phyloP scores from a whole-genome alignment of 64 coral and sea anemone genomes.

The Dendrophyllia cribrosa region DNA sequence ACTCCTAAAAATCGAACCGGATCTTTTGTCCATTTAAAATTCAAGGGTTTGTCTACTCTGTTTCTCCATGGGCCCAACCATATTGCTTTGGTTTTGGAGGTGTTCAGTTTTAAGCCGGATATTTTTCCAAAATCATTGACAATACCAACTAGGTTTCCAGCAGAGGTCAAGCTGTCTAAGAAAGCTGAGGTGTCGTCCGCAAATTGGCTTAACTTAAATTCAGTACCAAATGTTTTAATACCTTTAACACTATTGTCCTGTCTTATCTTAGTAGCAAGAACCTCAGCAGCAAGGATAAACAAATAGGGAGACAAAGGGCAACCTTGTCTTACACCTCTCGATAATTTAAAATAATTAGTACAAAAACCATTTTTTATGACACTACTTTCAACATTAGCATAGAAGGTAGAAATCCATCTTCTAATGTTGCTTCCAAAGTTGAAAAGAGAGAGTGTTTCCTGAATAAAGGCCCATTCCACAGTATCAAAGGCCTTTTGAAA shows the following conservation, averaged over 20 bases:
- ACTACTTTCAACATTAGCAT: background rate
- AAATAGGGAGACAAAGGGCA: background rate
- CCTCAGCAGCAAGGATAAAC: background rate
- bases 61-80: background rate
- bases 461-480: background rate
- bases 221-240: background rate
- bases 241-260: too few relatives aligned
- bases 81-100: background rate
- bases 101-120: background rate
- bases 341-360: background rate
- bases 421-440: background rate
- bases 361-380: background rate
- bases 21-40: background rate
- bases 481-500: background rate
- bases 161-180: background rate
- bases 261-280: too few relatives aligned
- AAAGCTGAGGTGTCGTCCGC: background rate
- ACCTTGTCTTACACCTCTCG: background rate
- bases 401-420: background rate
- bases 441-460: background rate
- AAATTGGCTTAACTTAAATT: background rate
- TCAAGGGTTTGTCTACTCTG: background rate
- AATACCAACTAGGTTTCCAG: background rate
- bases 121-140: too few relatives aligned
- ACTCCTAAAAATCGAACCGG: background rate